Percentiles rank a stretch among this genome's conserved stretches.
Conservation (phyloP, 2,113 vertebrate species). For the Rattus norvegicus region DNA sequence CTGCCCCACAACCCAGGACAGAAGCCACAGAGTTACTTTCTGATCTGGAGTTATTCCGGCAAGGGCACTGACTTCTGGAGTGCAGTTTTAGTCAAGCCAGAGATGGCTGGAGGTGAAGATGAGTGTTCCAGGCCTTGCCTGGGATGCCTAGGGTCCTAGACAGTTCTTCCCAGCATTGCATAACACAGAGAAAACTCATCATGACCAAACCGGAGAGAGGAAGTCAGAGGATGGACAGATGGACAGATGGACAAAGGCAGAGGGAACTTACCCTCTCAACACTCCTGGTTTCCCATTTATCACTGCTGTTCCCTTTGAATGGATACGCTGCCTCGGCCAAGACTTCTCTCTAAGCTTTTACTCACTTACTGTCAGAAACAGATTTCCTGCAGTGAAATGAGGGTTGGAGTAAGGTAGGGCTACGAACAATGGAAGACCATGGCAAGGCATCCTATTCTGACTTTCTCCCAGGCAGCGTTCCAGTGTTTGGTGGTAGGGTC, state of each 20-base stretch:
- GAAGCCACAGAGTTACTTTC: background rate
- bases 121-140: no score
- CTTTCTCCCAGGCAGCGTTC: background rate
- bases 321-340: background rate
- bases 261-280: no score
- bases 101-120: background rate
- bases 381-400: background rate
- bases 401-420: no score
- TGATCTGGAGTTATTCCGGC: background rate
- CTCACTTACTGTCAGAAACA: background rate
- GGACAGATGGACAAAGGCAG: background rate
- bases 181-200: background rate
- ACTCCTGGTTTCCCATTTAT: background rate
- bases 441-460: background rate
- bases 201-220: background rate
- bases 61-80: background rate
- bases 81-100: background rate
- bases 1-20: background rate
- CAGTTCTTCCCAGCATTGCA: background rate
- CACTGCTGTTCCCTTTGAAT: background rate
- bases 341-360: background rate
- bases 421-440: background rate
- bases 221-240: background rate
- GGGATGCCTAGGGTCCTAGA: background rate
- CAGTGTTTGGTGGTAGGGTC: background rate